A percentile compares a stretch with the other conserved stretches of the same genome.
phyloP scores from a whole-genome alignment of 2,888 invertebrate species.

The Antheraea assamensis region DNA sequence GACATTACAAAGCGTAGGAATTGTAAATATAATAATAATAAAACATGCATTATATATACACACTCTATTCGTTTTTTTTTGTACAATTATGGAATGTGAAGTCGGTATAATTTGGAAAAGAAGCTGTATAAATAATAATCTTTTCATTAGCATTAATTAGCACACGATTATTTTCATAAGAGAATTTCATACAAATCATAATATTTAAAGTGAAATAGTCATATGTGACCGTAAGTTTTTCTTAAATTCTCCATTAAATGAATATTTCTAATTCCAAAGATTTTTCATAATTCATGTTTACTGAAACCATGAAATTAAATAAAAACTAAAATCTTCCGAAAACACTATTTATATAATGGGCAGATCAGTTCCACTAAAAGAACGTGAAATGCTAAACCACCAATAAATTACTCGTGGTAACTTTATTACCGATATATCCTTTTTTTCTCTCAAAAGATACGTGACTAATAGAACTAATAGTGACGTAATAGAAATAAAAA shows the following conservation, averaged over 20 bases:
- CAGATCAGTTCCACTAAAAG: neutral
- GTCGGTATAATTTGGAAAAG: slow-evolving; percentile 54
- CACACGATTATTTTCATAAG: slow-evolving; percentile 62
- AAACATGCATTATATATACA: slow-evolving; percentile 22
- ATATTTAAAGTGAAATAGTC: slow-evolving; percentile 9
- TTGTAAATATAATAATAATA: neutral
- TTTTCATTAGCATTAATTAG: slow-evolving; percentile 19
- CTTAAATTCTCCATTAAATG: neutral
- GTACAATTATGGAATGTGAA: slow-evolving; percentile 78
- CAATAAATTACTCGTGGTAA: slow-evolving; percentile 17
- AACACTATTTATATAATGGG: neutral
- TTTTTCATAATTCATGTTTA: neutral
- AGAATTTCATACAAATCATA: slow-evolving; percentile 31
- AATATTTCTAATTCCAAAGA: neutral
- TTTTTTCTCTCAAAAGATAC: neutral
- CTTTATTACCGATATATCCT: slow-evolving; percentile 8
- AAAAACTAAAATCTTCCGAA: neutral
- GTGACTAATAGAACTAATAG: too few relatives aligned
- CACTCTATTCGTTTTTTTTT: slow-evolving; percentile 34
- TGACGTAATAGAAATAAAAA: neutral
- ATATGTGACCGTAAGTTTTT: neutral
- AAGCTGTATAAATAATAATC: slow-evolving; percentile 26
- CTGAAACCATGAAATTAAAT: neutral
- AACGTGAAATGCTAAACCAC: slow-evolving; percentile 18
- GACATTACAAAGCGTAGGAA: neutral